Conservation (phyloP, 2,888 invertebrate genomes). For the Hirtodrosophila cameraria region DNA sequence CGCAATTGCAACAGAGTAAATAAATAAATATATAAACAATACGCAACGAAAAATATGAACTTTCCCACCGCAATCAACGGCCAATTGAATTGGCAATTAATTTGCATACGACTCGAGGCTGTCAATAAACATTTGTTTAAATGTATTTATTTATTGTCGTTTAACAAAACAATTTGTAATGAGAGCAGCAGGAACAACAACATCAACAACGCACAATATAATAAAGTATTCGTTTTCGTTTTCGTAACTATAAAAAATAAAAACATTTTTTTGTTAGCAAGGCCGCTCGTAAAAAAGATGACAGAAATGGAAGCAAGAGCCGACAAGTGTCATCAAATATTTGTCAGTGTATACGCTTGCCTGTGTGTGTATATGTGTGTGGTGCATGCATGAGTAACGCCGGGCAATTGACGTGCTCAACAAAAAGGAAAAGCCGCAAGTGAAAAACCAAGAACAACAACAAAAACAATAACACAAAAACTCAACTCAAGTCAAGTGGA, state of each 20-base stretch:
- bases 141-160: slow-evolving; percentile 59
- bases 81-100: slow-evolving; percentile 74
- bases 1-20: slow-evolving; percentile 51
- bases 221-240: slow-evolving; percentile 16
- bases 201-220: slow-evolving; percentile 20
- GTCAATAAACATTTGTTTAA: slow-evolving; percentile 70
- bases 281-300: slow-evolving; percentile 52
- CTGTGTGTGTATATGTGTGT: slow-evolving; percentile 44
- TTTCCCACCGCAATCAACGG: slow-evolving; percentile 73
- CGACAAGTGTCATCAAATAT: slow-evolving; percentile 78
- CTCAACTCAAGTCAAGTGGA: slow-evolving; percentile 78
- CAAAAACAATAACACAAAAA: slow-evolving; percentile 35
- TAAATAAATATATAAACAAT: slow-evolving; percentile 26
- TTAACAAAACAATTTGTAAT: slow-evolving; percentile 44
- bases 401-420: slow-evolving; percentile 71
- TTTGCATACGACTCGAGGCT: slow-evolving; percentile 63
- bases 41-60: slow-evolving; percentile 26
- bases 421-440: slow-evolving; percentile 72
- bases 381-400: slow-evolving; percentile 74
- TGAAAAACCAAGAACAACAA: slow-evolving; percentile 65
- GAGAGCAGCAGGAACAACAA: slow-evolving; percentile 35
- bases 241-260: slow-evolving; percentile 25
- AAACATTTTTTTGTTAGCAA: slow-evolving; percentile 40
- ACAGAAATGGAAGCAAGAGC: slow-evolving; percentile 64
- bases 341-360: slow-evolving; percentile 60